Percentiles rank a stretch among this genome's conserved stretches.
phyloP scores from a whole-genome alignment of 1,140 invertebrate species.

The Drosophila sucinea region DNA sequence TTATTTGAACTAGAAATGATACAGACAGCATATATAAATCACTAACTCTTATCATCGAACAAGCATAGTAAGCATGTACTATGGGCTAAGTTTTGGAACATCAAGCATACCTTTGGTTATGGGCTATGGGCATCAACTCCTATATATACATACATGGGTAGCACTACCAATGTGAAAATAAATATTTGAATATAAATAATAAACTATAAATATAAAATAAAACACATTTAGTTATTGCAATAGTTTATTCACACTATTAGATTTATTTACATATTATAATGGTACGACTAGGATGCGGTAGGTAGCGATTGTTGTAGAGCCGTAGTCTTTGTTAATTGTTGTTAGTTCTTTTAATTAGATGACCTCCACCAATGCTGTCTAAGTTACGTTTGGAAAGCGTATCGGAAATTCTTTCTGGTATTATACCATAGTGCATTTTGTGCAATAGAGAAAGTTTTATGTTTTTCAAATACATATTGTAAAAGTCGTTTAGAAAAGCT shows the following conservation, averaged over 20 bases:
- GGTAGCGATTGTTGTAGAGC: not conserved
- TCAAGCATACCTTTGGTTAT: no score
- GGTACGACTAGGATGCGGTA: conserved; percentile 6
- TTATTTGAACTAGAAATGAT: not conserved
- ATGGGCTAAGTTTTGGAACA: not conserved
- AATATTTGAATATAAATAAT: not conserved
- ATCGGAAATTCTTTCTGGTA: conserved; percentile 28
- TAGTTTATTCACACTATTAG: conserved; percentile 49
- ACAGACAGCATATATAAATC: no score
- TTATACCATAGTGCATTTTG: conserved; percentile 30
- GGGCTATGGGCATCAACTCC: no score
- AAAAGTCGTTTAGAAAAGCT: conserved; percentile 50
- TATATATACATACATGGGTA: no score
- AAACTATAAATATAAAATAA: not conserved
- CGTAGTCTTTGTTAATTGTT: conserved; percentile 22
- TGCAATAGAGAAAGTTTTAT: conserved; percentile 32
- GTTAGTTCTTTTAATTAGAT: conserved; percentile 57
- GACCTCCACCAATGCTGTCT: conserved; percentile 69
- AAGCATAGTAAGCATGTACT: not conserved
- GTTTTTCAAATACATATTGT: conserved; percentile 43
- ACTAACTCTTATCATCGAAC: not conserved
- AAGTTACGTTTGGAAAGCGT: conserved; percentile 54
- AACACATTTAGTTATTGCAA: conserved; percentile 44
- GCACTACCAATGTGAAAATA: not conserved
- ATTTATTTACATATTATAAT: conserved; percentile 6